Percentiles rank a stretch among this genome's conserved stretches.
phyloP scores from a whole-genome alignment of 2,113 vertebrate genomes.

The Orthonyx spaldingii region DNA sequence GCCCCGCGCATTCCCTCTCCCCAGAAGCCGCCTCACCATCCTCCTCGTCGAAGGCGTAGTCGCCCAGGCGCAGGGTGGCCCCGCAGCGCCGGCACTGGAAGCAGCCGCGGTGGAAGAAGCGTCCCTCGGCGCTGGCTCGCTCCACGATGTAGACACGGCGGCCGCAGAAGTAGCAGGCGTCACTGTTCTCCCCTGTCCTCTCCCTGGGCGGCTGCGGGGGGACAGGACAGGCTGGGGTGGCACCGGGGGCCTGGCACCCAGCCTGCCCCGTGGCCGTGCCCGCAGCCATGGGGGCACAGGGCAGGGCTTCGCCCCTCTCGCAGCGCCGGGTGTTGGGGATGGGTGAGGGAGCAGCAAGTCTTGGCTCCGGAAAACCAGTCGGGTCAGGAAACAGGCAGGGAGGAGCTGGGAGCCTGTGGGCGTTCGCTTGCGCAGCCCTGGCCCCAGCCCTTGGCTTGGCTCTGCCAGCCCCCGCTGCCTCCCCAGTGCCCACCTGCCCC shows the following conservation, averaged over 20 bases:
- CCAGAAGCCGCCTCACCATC: constrained; percentile 70
- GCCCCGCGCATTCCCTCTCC: background rate
- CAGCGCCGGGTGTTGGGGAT: background rate
- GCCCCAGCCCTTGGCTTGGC: background rate
- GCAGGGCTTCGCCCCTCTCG: background rate
- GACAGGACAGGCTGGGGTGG: background rate
- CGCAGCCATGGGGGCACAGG: background rate
- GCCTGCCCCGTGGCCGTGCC: background rate
- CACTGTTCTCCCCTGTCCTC: constrained; percentile 50
- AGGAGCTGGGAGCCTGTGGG: constrained; percentile 22
- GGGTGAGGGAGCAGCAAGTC: background rate
- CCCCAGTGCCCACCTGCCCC: background rate
- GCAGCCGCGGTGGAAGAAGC: constrained; percentile 91
- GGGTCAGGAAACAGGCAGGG: constrained; percentile 38
- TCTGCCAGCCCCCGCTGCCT: accelerated
- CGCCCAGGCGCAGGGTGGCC: constrained; percentile 82
- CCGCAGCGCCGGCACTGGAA: constrained; percentile 82
- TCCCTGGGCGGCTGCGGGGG: background rate
- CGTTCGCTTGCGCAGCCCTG: background rate
- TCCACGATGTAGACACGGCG: constrained; percentile 85
- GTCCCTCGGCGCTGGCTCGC: constrained; percentile 83
- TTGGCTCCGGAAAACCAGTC: constrained; percentile 13
- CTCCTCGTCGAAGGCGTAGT: constrained; percentile 75
- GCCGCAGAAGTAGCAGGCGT: constrained; percentile 85
- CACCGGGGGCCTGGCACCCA: background rate